Percentiles rank a stretch among this genome's conserved stretches.
Evolutionary conservation across 2,888 invertebrate species (phyloP).

Genomic region (Teleiodes luculella): DNA sequence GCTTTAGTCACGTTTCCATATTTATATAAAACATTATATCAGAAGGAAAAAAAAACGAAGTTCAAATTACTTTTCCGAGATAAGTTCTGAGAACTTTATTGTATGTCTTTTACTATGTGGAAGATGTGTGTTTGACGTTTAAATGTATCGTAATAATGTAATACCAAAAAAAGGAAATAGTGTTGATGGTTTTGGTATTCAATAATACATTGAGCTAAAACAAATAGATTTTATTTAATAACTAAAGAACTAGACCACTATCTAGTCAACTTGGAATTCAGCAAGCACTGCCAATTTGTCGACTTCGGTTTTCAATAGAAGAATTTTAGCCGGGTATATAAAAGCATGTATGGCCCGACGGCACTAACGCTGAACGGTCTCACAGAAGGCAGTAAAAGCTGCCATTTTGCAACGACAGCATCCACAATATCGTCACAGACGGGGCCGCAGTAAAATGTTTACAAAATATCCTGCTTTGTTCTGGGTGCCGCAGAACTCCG

Average conservation of each 20-base stretch:
- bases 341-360: constrained; percentile 39
- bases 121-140: too few species aligned
- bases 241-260: background rate
- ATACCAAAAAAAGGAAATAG: too few species aligned
- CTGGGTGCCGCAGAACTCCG: constrained; percentile 48
- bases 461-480: constrained; percentile 70
- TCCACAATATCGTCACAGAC: constrained; percentile 72
- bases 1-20: too few species aligned
- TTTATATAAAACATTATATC: too few species aligned
- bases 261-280: background rate
- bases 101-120: too few species aligned
- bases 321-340: constrained; percentile 17
- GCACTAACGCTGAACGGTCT: constrained; percentile 46
- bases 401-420: constrained; percentile 66
- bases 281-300: background rate
- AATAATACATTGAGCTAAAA: too few species aligned
- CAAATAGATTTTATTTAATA: too few species aligned
- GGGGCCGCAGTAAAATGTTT: constrained; percentile 73
- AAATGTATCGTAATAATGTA: too few species aligned
- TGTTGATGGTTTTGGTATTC: too few species aligned
- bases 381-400: constrained; percentile 67
- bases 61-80: too few species aligned
- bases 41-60: too few species aligned
- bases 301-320: background rate
- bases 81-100: too few species aligned